Evolutionary conservation across 2,888 invertebrate genomes (phyloP), one percentile per base, ranked within the genome.

Genomic region (Altica lythri): DNA sequence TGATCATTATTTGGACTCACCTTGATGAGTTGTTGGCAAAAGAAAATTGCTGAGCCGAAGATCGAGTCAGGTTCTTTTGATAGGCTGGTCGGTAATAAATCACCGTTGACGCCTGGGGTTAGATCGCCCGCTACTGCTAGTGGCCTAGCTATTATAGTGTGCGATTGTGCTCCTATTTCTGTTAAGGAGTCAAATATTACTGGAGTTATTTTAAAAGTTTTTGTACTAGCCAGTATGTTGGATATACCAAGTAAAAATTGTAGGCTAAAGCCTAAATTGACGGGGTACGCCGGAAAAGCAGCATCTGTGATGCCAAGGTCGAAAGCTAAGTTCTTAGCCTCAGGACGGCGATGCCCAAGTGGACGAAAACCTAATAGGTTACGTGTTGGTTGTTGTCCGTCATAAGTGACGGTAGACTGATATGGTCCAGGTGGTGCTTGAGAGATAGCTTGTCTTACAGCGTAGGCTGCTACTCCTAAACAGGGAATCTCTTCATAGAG

Each of bases 401-500:
- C 9, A n/a, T 18, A 5, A n/a, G 19, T 18, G 3, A 22, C 13
- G 10, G 8, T 13, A 2, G 49, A 51, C n/a, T 5, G 17, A 18
- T 51, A 51, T 2, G 3, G 17, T 2, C 52, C 51, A 2, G 44
- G 18, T 16, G 22, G 9, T 2, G 25, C 34, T 17, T 44, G 18
- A 2, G 47, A 47, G 10, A 56, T 27, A 6, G 47, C 9, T 18
- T 34, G 29, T 4, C 53, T 29, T 2, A 57, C 49, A 2, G 57
- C 57, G n/a, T n/a, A n/a, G n/a, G n/a, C n/a, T 32, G 35, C 2
- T 1, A 57, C 57, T 22, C 56, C 56, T 9, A 56, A 2, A 19
- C 57, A 57, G 2, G 57, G 53, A 10, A 57, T 48, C 25, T 57
- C 49, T 19, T 57, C 48, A 18, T 44, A 44, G 8, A 44, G 13